Evolutionary conservation across 2,113 vertebrate genomes (phyloP).

Genomic region (mouse (Mus musculus)): DNA sequence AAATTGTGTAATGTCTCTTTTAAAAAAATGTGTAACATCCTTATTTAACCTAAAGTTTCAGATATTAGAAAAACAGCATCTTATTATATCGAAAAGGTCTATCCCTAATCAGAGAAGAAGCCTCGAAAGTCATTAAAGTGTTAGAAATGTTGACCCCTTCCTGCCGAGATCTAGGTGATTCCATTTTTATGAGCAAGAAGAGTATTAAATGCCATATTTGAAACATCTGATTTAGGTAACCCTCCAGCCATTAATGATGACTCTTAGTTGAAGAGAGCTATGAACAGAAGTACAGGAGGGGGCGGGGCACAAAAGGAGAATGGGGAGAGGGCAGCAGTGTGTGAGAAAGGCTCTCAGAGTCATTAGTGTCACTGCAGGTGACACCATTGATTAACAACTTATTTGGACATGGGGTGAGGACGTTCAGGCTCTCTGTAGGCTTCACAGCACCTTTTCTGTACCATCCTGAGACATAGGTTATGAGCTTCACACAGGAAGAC

Average conservation of each 20-base stretch:
- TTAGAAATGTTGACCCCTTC: constrained; percentile 24
- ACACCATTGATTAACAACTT: not conserved
- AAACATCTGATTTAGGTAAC: constrained; percentile 38
- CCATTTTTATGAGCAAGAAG: not conserved
- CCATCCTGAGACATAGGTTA: not conserved
- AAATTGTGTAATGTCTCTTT: not conserved
- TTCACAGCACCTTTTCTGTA: not conserved
- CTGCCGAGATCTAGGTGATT: not conserved
- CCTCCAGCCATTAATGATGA: not conserved
- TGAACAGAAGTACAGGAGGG: no score
- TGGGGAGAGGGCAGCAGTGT: no score
- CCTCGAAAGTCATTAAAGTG: constrained; percentile 6
- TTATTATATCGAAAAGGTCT: not conserved
- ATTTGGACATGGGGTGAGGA: not conserved
- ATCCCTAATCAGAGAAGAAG: not conserved
- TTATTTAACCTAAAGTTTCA: constrained; percentile 32
- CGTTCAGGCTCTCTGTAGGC: not conserved
- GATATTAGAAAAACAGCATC: not conserved
- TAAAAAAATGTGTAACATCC: not conserved
- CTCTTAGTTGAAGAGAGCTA: not conserved
- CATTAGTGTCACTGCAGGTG: not conserved
- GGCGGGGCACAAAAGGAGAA: no score
- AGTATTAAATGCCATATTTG: constrained; percentile 1
- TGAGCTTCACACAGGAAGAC: not conserved
- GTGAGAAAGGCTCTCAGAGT: no score